Percentiles rank a stretch among this genome's conserved stretches.
These are phyloP conservation scores for Alauda arvensis DNA, from an alignment of 2,797 vertebrate genomes.

Conservation along the genomic window DNA sequence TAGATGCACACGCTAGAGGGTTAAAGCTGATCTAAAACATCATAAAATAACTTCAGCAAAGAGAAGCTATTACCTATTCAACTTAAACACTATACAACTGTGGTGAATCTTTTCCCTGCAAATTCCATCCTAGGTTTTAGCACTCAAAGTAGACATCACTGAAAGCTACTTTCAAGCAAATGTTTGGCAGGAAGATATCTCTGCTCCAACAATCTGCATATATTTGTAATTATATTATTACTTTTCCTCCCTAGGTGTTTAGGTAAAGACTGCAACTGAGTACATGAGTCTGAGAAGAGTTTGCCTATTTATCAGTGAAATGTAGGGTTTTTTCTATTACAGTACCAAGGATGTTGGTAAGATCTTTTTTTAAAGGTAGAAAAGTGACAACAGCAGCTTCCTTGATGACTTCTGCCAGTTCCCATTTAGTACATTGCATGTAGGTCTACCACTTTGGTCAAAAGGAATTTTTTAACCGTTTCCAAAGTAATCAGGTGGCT, in stretches of 20 bases:
- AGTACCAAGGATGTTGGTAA: not conserved
- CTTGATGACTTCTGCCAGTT: not conserved
- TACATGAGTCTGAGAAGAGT: not conserved
- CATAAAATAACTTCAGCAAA: not conserved
- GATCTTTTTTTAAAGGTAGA: not conserved
- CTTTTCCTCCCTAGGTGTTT: accelerated
- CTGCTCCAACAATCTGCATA: not conserved
- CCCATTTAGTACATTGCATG: not conserved
- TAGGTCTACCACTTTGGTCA: not conserved
- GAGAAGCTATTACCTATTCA: not conserved
- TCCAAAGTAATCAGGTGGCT: not conserved
- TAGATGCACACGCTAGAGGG: not conserved
- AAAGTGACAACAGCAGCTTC: not conserved
- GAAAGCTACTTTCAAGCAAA: not conserved
- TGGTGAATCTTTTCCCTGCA: not conserved
- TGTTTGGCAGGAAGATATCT: not conserved
- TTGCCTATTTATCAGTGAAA: not conserved
- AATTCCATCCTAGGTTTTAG: not conserved
- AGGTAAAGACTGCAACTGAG: not conserved
- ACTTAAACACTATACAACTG: not conserved
- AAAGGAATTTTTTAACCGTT: not conserved
- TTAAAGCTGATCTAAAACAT: not conserved
- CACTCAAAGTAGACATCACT: not conserved
- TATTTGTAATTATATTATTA: not conserved
- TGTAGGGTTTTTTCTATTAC: not conserved